Evolutionary conservation across 2,888 invertebrate species (phyloP).

Genomic region (Ceramica pisi): DNA sequence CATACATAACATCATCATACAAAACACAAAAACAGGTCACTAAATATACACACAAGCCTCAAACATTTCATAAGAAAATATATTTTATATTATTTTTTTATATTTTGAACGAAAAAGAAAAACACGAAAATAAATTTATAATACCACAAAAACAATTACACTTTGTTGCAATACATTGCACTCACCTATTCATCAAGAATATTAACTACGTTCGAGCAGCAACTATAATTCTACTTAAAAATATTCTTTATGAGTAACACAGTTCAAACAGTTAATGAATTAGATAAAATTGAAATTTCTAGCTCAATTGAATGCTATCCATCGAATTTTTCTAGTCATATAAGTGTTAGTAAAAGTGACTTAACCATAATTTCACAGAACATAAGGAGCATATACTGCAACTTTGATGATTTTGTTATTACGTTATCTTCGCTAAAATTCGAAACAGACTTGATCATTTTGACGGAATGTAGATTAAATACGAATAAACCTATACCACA

Average conservation of each 20-base stretch:
- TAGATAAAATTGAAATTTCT: not conserved
- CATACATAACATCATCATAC: too few species aligned
- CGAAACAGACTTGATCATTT: not conserved
- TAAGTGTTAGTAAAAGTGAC: not conserved
- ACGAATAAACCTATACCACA: slow-evolving; percentile 1
- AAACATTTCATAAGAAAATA: too few species aligned
- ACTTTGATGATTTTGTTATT: not conserved
- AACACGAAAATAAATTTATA: too few species aligned
- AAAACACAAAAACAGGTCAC: too few species aligned
- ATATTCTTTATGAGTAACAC: not conserved
- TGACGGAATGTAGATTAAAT: not conserved
- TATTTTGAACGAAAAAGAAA: too few species aligned
- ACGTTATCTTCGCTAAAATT: not conserved
- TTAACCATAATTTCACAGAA: not conserved
- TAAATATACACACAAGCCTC: too few species aligned
- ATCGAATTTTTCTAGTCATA: not conserved
- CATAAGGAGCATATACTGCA: not conserved
- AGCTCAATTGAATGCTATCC: not conserved
- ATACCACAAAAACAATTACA: too few species aligned
- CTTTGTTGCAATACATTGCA: too few species aligned
- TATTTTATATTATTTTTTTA: too few species aligned
- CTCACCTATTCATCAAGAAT: too few species aligned
- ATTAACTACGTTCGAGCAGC: too few species aligned
- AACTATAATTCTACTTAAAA: too few species aligned
- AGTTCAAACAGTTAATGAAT: not conserved